Base-by-base conservation (phyloP, 2,797 vertebrate genomes). In the Eupleurogrammus muticus region DNA sequence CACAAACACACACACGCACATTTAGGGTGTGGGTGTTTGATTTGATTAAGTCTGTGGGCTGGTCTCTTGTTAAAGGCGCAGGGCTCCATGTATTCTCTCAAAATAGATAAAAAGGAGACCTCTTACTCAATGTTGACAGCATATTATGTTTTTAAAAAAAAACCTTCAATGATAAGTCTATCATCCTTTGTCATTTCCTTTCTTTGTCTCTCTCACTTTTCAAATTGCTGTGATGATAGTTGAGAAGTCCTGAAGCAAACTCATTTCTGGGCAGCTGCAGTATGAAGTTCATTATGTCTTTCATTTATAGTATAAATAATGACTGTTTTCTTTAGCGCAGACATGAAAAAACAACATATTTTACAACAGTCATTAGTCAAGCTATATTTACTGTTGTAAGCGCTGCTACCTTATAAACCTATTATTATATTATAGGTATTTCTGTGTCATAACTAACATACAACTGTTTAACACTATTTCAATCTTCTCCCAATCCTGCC, bases 21-120 rank as follows among this genome's bases (percentile, higher is more conserved):
- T 44, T 32, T 24, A n/a, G 20, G 16, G 47, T 36, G 17, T 36
- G 23, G 48, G 54, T 20, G 58, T 9, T 19, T 48, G 23, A 62
- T 58, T 66, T 48, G 51, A 62, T 70, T 20, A 46, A 23, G 21
- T 32, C 32, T 44, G n/a, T 49, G 20, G 54, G 32, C 42, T 14
- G 35, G 9, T 21, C 24, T 62, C 51, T 19, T 40, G 28, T 52
- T 69, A 40, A 60, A 68, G 68, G 21, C 61, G 14, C 66, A 70
- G 36, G 0, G 12, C 23, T 12, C 40, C 24, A 5, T 10, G 8
- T 9, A 11, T 44, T 58, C n/a, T n/a, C 42, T 36, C 34, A 36
- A 50, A 42, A 59, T 32, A 20, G 24, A 53, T 17, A 11, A 11
- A 42, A 23, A 51, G 66, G n/a, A n/a, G n/a, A n/a, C 24, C 11